Evolutionary conservation across 2,797 vertebrate genomes (phyloP).

Genomic region (Spatula clypeata): DNA sequence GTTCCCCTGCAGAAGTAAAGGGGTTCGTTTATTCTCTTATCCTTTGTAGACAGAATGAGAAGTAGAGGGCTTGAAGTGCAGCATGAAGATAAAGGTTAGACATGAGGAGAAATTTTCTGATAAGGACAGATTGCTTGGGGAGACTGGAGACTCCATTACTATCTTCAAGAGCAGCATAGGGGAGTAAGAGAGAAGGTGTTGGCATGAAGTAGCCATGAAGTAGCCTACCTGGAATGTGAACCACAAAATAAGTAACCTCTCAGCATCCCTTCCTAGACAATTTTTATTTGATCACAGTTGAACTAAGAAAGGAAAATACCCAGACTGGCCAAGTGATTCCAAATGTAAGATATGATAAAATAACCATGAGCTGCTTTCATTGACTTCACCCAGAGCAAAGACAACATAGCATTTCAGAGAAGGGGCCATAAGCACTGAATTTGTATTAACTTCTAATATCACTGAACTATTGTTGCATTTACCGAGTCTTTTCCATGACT

Average conservation of each 20-base stretch:
- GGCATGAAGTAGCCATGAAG: background rate
- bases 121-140: background rate
- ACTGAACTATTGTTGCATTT: background rate
- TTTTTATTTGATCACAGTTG: background rate
- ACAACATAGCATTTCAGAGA: background rate
- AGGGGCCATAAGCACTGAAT: background rate
- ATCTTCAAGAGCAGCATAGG: background rate
- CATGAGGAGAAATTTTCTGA: background rate
- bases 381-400: background rate
- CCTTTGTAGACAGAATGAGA: background rate
- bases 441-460: background rate
- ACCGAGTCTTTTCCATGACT: fast-evolving
- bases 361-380: background rate
- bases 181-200: background rate
- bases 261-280: background rate
- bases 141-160: background rate
- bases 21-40: background rate
- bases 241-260: background rate
- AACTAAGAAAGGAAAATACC: background rate
- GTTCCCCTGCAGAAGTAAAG: background rate
- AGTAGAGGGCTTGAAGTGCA: background rate
- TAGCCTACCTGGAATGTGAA: background rate
- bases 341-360: background rate
- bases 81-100: background rate
- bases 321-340: background rate